Evolutionary conservation across 2,888 invertebrate genomes (phyloP).

Genomic region (Conistra vaccinii): DNA sequence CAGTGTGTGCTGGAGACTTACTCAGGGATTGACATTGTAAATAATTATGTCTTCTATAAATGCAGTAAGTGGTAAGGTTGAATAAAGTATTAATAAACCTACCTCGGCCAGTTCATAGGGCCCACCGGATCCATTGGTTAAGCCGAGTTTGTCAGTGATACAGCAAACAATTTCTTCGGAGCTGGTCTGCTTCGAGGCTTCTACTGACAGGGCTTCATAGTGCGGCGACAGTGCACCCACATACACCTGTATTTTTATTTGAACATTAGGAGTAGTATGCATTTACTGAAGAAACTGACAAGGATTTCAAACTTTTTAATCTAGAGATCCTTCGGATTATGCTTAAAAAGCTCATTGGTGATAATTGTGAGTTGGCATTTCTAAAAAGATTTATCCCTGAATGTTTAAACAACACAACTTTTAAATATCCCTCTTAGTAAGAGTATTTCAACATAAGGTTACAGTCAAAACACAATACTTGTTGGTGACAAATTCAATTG

Average conservation of each 20-base stretch:
- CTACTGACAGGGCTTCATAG: conserved; percentile 97
- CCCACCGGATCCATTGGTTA: conserved; percentile 89
- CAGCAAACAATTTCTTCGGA: conserved; percentile 97
- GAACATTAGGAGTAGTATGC: background rate
- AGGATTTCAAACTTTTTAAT: background rate
- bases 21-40: background rate
- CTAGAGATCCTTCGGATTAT: background rate
- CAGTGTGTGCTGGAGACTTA: background rate
- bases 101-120: conserved; percentile 96
- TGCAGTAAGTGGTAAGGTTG: background rate
- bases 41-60: background rate
- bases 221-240: conserved; percentile 96
- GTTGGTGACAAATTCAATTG: background rate
- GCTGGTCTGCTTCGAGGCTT: conserved; percentile 97
- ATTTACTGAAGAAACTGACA: background rate
- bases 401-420: background rate
- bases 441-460: background rate
- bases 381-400: background rate
- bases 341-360: background rate
- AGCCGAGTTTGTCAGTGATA: conserved; percentile 93
- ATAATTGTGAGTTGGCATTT: background rate
- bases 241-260: conserved; percentile 92
- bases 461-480: background rate
- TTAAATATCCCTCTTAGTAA: no score
- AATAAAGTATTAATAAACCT: conserved; percentile 47